Conservation (phyloP, 2,113 vertebrate genomes). For the Numida meleagris region DNA sequence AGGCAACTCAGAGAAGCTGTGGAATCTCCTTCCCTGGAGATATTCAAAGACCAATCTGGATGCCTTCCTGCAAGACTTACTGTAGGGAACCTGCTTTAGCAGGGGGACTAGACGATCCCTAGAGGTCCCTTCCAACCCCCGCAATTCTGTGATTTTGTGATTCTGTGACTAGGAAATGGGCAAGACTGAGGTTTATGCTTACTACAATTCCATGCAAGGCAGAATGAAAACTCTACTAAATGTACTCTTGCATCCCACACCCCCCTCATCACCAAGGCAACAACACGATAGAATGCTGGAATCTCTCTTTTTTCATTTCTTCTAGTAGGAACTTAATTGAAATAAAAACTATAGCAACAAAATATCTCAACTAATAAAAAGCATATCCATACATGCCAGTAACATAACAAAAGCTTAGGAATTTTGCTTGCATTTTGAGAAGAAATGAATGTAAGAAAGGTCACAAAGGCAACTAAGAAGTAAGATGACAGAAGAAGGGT, state of each 20-base stretch:
- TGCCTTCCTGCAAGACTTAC: no score
- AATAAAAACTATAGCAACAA: neutral
- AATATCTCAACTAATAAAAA: neutral
- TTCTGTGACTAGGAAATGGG: neutral
- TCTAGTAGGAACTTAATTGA: neutral
- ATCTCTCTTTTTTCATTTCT: neutral
- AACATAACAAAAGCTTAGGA: neutral
- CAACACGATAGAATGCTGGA: neutral
- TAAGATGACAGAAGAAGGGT: neutral
- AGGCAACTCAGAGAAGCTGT: no score
- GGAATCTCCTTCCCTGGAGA: no score
- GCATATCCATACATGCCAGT: neutral
- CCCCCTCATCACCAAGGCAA: neutral
- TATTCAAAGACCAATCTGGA: no score
- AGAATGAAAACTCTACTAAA: neutral
- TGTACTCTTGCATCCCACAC: neutral
- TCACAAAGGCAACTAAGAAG: neutral
- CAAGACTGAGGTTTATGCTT: neutral
- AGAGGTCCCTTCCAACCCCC: no score
- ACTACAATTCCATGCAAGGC: neutral
- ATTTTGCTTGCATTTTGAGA: neutral
- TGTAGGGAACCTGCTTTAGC: no score
- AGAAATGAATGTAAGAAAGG: neutral
- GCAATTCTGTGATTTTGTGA: no score
- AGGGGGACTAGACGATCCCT: no score